phyloP scores from a whole-genome alignment of 2,888 invertebrate species.

The Chloroclystis v-ata region DNA sequence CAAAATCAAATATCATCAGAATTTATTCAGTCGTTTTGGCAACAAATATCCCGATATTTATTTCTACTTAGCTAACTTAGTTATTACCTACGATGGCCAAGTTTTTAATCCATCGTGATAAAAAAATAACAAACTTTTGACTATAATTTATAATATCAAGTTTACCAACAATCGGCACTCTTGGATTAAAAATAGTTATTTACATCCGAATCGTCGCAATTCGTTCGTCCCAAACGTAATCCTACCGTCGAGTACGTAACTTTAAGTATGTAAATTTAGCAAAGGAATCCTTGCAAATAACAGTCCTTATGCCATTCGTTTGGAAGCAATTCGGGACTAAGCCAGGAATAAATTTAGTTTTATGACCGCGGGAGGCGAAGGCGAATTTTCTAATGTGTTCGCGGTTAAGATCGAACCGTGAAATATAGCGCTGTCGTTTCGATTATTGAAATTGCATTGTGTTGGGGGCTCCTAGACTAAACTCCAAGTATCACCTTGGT shows the following conservation, averaged over 20 bases:
- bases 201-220: background rate
- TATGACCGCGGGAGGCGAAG: constrained; percentile 37
- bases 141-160: no score
- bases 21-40: no score
- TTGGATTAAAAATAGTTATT: no score
- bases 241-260: background rate
- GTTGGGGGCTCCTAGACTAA: background rate
- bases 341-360: constrained; percentile 43
- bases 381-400: constrained; percentile 39
- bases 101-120: no score
- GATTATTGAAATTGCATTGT: background rate
- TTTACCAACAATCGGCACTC: no score
- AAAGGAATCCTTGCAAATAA: constrained; percentile 17
- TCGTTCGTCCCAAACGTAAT: background rate
- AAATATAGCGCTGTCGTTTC: background rate
- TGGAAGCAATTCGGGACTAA: constrained; percentile 21
- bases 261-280: background rate
- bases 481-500: no score
- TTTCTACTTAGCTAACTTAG: no score
- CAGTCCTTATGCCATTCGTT: constrained; percentile 15
- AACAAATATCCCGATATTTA: no score
- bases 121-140: no score
- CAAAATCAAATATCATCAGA: no score
- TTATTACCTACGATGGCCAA: no score
- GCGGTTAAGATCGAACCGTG: constrained; percentile 25